phyloP scores from a whole-genome alignment of 2,797 vertebrate species.

The Poecilia wingei region DNA sequence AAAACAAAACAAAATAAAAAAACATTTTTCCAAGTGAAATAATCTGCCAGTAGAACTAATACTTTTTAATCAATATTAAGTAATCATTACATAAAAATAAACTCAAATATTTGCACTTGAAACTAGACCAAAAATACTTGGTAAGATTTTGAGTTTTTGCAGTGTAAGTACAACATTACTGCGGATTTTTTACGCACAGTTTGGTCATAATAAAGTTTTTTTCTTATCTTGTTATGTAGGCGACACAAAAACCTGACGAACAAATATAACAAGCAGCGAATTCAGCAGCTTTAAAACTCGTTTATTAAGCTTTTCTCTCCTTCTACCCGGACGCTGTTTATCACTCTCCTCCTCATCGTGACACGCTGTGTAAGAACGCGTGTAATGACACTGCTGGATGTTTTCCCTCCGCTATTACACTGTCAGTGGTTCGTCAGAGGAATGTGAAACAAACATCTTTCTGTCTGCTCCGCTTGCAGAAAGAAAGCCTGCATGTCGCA shows the following conservation, averaged over 20 bases:
- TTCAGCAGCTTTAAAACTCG: neutral
- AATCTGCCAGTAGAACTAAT: too few relatives aligned
- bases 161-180: neutral
- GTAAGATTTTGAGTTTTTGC: too few relatives aligned
- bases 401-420: conserved; percentile 63
- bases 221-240: neutral
- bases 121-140: too few relatives aligned
- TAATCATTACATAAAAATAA: too few relatives aligned
- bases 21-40: too few relatives aligned
- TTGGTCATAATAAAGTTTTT: neutral
- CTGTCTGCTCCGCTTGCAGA: conserved; percentile 46
- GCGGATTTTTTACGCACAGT: neutral
- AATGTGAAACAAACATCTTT: conserved; percentile 69
- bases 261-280: neutral
- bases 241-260: neutral
- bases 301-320: neutral
- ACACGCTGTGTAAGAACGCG: conserved; percentile 15
- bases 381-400: conserved; percentile 46
- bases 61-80: too few relatives aligned
- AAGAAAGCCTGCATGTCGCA: conserved; percentile 60
- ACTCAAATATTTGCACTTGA: too few relatives aligned
- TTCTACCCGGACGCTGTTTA: neutral
- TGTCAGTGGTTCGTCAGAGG: conserved; percentile 64
- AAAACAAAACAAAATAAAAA: too few relatives aligned
- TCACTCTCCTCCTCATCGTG: conserved; percentile 2